Conservation (phyloP, 1,140 invertebrate species). For the Nasonia giraulti region DNA sequence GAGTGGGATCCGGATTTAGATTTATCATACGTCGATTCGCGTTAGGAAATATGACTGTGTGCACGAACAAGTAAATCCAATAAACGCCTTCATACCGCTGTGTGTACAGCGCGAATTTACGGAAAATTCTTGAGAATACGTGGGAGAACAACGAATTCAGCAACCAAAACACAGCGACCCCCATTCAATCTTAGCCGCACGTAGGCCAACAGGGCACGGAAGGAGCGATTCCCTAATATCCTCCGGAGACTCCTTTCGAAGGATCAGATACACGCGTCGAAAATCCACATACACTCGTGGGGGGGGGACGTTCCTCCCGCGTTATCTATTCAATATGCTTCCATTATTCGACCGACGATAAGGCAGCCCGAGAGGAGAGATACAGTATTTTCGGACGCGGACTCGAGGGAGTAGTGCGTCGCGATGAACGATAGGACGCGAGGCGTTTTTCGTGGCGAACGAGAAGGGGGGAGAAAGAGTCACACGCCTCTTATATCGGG, state of each 20-base stretch:
- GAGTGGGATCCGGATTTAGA: constrained; percentile 3
- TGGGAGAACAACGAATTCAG: not conserved
- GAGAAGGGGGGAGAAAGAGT: not conserved
- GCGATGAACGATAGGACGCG: constrained; percentile 47
- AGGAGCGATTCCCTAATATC: constrained; percentile 41
- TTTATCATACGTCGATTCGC: not conserved
- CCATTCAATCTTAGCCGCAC: not conserved
- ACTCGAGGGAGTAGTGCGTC: constrained; percentile 8
- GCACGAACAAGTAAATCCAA: not conserved
- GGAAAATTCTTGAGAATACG: too few species aligned
- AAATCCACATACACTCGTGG: not conserved
- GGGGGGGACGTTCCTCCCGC: not conserved
- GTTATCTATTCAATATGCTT: constrained; percentile 66
- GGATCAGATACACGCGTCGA: constrained; percentile 30
- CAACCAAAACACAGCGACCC: not conserved
- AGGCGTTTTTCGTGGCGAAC: not conserved
- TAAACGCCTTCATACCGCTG: not conserved
- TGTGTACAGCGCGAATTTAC: too few species aligned
- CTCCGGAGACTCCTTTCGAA: constrained; percentile 13
- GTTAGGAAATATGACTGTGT: too few species aligned
- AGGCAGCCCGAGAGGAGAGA: not conserved
- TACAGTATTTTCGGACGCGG: not conserved
- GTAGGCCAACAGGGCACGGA: not conserved
- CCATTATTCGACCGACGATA: constrained; percentile 58
- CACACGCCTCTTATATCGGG: not conserved